These are phyloP conservation scores for Peucedramus taeniatus DNA, from an alignment of 2,113 vertebrate genomes.

Conservation along the genomic window DNA sequence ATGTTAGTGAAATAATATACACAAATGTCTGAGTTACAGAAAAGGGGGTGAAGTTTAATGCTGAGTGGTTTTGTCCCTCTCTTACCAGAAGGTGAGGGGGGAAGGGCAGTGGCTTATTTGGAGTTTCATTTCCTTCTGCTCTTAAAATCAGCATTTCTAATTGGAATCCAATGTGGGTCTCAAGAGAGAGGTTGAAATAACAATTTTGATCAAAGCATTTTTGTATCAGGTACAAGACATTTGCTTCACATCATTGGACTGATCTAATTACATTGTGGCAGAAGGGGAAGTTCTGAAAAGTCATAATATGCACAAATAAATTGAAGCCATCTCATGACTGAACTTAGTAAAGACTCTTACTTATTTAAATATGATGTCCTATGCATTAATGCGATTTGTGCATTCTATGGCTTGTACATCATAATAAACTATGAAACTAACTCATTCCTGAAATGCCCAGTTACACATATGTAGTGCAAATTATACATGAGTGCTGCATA, in stretches of 20 bases:
- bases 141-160: not conserved
- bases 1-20: not conserved
- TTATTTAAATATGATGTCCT: not conserved
- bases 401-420: not conserved
- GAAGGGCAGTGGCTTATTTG: not conserved
- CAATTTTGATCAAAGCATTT: not conserved
- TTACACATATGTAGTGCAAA: not conserved
- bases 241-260: not conserved
- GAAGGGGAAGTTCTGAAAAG: not conserved
- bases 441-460: not conserved
- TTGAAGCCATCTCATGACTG: not conserved
- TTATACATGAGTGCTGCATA: not conserved
- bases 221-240: not conserved
- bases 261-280: not conserved
- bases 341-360: not conserved
- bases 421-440: not conserved
- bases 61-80: not conserved
- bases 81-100: not conserved
- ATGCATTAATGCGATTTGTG: not conserved
- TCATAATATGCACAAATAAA: not conserved
- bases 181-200: not conserved
- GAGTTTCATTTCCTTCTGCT: not conserved
- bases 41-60: not conserved
- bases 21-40: not conserved
- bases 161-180: not conserved